Base-by-base conservation (phyloP, 2,113 vertebrate genomes). In the Paralichthys olivaceus region DNA sequence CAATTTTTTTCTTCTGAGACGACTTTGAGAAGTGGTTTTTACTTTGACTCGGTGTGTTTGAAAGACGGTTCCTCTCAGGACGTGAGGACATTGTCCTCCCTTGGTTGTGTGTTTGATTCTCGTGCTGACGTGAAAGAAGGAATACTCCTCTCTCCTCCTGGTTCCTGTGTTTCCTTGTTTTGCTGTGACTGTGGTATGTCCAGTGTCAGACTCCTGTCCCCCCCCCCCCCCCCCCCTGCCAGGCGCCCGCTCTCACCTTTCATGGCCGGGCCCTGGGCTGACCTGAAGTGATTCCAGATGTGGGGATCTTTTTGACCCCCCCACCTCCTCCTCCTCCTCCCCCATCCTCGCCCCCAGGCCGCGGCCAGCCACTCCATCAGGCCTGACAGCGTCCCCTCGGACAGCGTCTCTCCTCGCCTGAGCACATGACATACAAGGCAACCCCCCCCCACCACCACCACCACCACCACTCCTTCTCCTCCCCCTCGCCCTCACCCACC, bases 261-360 rank as follows among this genome's bases (percentile, higher is more conserved):
- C 94, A 95, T 69, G 81, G 91, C 88, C 83, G 47, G 85, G 80
- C 83, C 87, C 86, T 51, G 81, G 81, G 34, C 71, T 91, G 92
- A 94, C 93, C 94, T 87, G 89, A 94, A 95, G 91, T 94, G 92
- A 90, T 95, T 95, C 94, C 94, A 95, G 94, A 95, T 95, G 94
- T 94, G 91, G 77, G 81, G 85, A 90, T 89, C 73, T 77, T 77
- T 91, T 58, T 87, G 84, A 90, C 86, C 61, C 15, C 57, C 61
- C 53, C 57, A 12, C 58, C 62, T 14, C 69, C 29, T 22, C 67
- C 17, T 34, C 54, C 54, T 7, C 61, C n/a, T 17, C 26, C 56
- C 26, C 49, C 72, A 59, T 54, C 57, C 82, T 72, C 23, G 57
- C 89, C 90, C 86, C 84, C 73, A 75, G 91, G 89, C 81, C 83